phyloP scores from a whole-genome alignment of 2,113 vertebrate genomes.

The Platycercus adscitus region DNA sequence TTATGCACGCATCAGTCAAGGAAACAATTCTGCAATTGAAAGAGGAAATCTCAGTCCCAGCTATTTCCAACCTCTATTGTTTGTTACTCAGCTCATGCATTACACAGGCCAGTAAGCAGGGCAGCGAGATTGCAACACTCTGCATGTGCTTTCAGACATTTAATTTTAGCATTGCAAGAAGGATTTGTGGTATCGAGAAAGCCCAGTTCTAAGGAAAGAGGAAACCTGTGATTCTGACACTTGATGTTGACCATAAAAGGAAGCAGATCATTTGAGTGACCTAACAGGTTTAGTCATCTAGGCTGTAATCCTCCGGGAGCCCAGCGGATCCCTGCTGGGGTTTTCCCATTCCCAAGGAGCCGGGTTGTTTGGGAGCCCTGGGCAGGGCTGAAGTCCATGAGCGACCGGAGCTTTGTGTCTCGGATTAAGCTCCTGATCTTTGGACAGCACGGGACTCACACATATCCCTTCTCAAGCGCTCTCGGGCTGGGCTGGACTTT shows the following conservation, averaged over 20 bases:
- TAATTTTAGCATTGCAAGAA: constrained; percentile 69
- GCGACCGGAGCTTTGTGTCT: background rate
- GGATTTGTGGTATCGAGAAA: constrained; percentile 35
- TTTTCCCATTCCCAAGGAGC: constrained; percentile 24
- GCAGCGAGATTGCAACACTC: constrained; percentile 61
- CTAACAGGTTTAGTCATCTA: constrained; percentile 37
- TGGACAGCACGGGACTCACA: background rate
- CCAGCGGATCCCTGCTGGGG: background rate
- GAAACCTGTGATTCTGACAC: constrained; percentile 58
- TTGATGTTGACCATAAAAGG: constrained; percentile 69
- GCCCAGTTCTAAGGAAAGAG: constrained; percentile 62
- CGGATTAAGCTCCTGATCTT: background rate
- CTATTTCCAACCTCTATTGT: constrained; percentile 70
- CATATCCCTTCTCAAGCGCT: fast-evolving
- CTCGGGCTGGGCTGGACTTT: background rate
- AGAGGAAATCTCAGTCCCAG: constrained; percentile 57
- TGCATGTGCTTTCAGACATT: constrained; percentile 62
- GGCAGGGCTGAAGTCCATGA: background rate
- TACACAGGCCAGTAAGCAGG: constrained; percentile 44
- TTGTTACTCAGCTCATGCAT: constrained; percentile 43
- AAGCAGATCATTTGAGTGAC: constrained; percentile 28
- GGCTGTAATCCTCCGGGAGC: background rate
- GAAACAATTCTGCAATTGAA: constrained; percentile 66
- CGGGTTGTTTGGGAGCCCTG: background rate
- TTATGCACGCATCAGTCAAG: constrained; percentile 47